Evolutionary conservation across 2,888 invertebrate genomes (phyloP), one percentile per base, ranked within the genome.

Genomic region (Clostera curtula): DNA sequence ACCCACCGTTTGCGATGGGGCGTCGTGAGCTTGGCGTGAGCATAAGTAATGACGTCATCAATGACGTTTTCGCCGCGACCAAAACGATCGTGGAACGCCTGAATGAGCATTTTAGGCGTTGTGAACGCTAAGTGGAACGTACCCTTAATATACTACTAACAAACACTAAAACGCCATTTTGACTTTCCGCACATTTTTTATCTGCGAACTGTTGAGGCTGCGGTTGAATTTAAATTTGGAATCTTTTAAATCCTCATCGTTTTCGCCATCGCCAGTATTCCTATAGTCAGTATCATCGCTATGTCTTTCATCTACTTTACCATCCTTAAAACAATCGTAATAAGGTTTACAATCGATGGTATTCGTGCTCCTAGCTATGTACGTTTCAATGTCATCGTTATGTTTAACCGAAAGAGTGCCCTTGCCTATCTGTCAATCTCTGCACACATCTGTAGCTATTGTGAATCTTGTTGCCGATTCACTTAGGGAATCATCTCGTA

Each of bases 331-430:
- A 25, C 82, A 82, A 56, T 82, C 83, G 39, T 79, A 83, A 28
- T 82, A 68, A 12, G 82, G 80, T 43, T 82, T 79, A 41, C 79
- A 77, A 51, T 76, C 77, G 36, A 79, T 75, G 36, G 72, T 76
- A 42, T 80, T 79, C 0, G 77, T 74, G 39, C 75, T 75, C 30
- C 70, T 62, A 1, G 72, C 77, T 29, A 77, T 69, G 27, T 69
- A 75, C 27, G 56, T 66, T 25, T 61, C 65, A 12, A 72, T 56
- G 23, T 67, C 66, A 34, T 67, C 67, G 12, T 62, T 56, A 63
- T 61, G 48, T 51, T 56, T 31, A 56, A 61, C 33, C 44, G 52
- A 34, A 56, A 63, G 42, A 23, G 44, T 34, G 58, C 58, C 35
- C 56, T 69, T 40, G 25, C 48, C 53, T 42, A 49, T 61, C 46